Base-by-base conservation (phyloP, 2,888 invertebrate species). In the Idaea dimidiata region DNA sequence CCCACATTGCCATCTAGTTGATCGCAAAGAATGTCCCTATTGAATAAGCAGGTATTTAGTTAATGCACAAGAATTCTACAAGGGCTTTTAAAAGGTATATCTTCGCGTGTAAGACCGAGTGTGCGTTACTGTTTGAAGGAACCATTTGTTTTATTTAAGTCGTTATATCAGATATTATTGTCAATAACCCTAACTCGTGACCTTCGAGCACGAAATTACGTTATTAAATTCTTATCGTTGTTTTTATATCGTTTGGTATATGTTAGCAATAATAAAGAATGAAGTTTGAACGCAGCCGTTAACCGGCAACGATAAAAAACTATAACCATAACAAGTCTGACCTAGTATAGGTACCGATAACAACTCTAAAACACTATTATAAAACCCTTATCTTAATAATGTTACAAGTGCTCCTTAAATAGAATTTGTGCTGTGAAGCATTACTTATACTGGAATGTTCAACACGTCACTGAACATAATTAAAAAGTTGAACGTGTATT, bases 381-480 rank as follows among this genome's bases (percentile, higher is more conserved):
- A 78, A 79, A 80, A 73, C 74, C 72, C 79, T 87, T 87, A 86
- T 87, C 84, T 81, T 78, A 81, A 82, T 79, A 79, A 76, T 71
- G 76, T 74, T 76, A 81, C 80, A 82, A 83, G 80, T 77, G 78
- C 80, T 83, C 76, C 76, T 82, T 81, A 82, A 81, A 83, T 80
- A 78, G 71, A 77, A 77, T 73, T 71, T 53, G 58, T 60, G 69
- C 62, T 62, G 60, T 59, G 64, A 63, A 65, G 59, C 62, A 66
- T 69, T 71, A 71, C 72, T 70, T 68, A 8, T 8, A 43, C 43
- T 8, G 14, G 43, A 43, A 43, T 43, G 43, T 43, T 8, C 43
- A 10, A 43, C 43, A 43, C 43, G 43, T 43, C 43, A 43, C 43
- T 43, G 43, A 14, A 43, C 43, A 43, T 43, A 7, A 43, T 43